Conservation (phyloP, 2,888 invertebrate genomes). For the Drosophila infuscata region DNA sequence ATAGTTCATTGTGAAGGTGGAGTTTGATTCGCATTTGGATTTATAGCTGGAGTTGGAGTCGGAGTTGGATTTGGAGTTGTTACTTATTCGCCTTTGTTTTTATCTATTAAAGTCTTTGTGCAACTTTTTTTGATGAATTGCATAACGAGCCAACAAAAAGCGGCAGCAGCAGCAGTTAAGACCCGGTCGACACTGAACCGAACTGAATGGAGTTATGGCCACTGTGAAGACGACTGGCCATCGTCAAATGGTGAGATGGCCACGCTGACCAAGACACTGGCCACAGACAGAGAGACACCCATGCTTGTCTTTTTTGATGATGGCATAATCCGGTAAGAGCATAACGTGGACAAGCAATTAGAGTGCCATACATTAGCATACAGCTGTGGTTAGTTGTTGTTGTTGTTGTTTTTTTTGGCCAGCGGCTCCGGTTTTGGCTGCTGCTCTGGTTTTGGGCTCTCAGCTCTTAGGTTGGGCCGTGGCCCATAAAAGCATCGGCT, state of each 20-base stretch:
- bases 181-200: constrained; percentile 28
- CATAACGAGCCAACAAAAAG: constrained; percentile 64
- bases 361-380: constrained; percentile 63
- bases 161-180: constrained; percentile 21
- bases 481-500: constrained; percentile 59
- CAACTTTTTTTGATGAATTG: constrained; percentile 54
- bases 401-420: background rate
- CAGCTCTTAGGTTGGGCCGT: background rate
- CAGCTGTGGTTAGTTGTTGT: constrained; percentile 13
- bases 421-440: constrained; percentile 1
- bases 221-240: constrained; percentile 5
- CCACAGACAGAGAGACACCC: background rate
- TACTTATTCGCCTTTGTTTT: constrained; percentile 14
- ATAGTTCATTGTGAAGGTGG: background rate
- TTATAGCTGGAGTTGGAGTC: constrained; percentile 11
- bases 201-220: constrained; percentile 8
- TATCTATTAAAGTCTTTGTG: constrained; percentile 19
- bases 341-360: constrained; percentile 74
- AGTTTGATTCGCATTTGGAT: background rate
- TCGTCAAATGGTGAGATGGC: background rate
- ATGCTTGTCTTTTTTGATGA: constrained; percentile 26
- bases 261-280: background rate
- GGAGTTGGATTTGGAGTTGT: constrained; percentile 16
- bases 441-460: background rate
- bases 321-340: constrained; percentile 64